phyloP scores from a whole-genome alignment of 37 sponge, comb jelly and placozoan genomes.

The Beroe forskalii region DNA sequence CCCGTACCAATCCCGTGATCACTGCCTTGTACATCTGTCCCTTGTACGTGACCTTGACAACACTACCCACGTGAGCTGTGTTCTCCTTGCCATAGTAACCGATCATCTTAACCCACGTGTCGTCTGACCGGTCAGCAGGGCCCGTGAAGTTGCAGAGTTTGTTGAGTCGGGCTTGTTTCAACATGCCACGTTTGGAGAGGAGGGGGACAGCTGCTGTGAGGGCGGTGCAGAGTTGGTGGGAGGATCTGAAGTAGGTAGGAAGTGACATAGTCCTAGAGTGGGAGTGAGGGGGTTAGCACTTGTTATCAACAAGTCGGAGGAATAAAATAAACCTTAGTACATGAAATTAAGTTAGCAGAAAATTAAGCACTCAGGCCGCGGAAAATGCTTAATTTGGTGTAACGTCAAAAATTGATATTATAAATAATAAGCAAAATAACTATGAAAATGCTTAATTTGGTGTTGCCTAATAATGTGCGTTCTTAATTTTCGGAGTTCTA shows the following conservation, averaged over 20 bases:
- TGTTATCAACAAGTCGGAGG: too few species aligned
- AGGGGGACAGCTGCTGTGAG: neutral
- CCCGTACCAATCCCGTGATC: constrained; percentile 28
- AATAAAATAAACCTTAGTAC: too few species aligned
- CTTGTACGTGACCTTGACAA: constrained; percentile 61
- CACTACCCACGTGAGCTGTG: constrained; percentile 41
- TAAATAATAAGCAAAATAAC: too few species aligned
- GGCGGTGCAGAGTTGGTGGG: too few species aligned
- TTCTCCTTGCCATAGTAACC: constrained; percentile 45
- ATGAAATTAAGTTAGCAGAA: too few species aligned
- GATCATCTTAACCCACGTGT: constrained; percentile 42
- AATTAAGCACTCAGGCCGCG: too few species aligned
- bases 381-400: too few species aligned
- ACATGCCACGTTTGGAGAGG: neutral
- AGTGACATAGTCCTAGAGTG: neutral
- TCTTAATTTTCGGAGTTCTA: too few species aligned
- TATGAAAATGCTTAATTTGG: too few species aligned
- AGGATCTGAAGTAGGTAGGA: neutral
- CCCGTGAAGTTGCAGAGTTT: constrained; percentile 60
- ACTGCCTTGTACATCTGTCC: constrained; percentile 56
- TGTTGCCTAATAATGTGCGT: too few species aligned
- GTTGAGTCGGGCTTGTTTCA: constrained; percentile 58
- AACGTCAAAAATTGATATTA: too few species aligned
- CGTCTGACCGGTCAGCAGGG: neutral
- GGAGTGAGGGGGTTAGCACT: neutral